Evolutionary conservation across 1,140 invertebrate species (phyloP).

Genomic region (Calycopis cecrops): DNA sequence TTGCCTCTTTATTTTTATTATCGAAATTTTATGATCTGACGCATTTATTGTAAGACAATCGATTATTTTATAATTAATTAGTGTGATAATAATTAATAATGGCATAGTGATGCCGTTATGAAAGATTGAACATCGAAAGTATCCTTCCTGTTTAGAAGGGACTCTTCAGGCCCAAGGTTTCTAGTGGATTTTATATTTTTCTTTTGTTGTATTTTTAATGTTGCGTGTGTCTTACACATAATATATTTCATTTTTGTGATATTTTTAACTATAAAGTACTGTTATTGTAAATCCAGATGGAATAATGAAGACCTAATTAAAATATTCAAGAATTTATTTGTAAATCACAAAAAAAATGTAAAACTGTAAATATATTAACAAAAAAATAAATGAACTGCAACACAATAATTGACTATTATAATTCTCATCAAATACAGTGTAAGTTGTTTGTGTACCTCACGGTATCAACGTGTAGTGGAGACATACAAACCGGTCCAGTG

Average conservation of each 20-base stretch:
- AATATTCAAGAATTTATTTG: constrained; percentile 75
- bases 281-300: constrained; percentile 73
- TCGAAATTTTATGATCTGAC: constrained; percentile 74
- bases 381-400: constrained; percentile 70
- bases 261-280: constrained; percentile 76
- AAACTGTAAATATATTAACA: constrained; percentile 76
- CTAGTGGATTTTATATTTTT: constrained; percentile 74
- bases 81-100: constrained; percentile 73
- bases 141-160: constrained; percentile 75
- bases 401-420: constrained; percentile 69
- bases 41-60: constrained; percentile 75
- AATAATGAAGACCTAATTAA: constrained; percentile 73
- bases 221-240: constrained; percentile 75
- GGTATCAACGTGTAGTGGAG: constrained; percentile 68
- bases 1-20: constrained; percentile 68
- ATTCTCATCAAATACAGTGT: constrained; percentile 70
- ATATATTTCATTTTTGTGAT: constrained; percentile 77
- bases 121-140: constrained; percentile 75
- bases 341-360: constrained; percentile 75
- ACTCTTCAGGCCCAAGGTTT: constrained; percentile 71
- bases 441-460: constrained; percentile 68
- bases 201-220: constrained; percentile 74
- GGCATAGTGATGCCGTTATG: constrained; percentile 72
- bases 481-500: constrained; percentile 71
- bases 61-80: constrained; percentile 74